Evolutionary conservation across 2,888 invertebrate genomes (phyloP), one percentile per base, ranked within the genome.

Genomic region (Heliothis peltigera): DNA sequence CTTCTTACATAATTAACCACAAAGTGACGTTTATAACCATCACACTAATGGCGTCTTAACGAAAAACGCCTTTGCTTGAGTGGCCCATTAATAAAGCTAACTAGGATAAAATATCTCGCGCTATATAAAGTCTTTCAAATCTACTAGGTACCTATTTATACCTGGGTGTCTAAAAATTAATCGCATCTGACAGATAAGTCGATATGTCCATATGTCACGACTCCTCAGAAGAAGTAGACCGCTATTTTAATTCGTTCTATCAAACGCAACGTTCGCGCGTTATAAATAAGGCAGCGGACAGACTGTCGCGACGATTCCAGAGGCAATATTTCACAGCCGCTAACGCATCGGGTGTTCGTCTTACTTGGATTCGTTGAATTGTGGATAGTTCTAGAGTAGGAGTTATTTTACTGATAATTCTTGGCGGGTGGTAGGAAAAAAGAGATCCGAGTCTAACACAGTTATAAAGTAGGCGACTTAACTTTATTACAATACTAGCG

Each of bases 241-340:
- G 82, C 78, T 86, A 86, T 86, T 86, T 82, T 82, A 90, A 91
- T 90, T 88, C 88, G 81, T 85, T 87, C 84, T 87, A 91, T 91
- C 91, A 89, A 91, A 88, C 82, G 84, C 79, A 83, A 84, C 84
- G 87, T 89, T 89, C 85, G 85, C 90, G 89, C 89, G 89, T 89
- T 92, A 93, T 93, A 93, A 92, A 94, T 93, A 93, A 92, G 90
- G 85, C 83, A 75, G 84, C 80, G 84, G 86, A 86, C 84, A 84
- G 82, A 86, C 89, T 92, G 94, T 94, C 94, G 89, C 83, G 88
- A 84, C 92, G 92, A 92, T 92, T 91, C 89, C 83, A 81, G 77
- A 77, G 73, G 93, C 90, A 94, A 94, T 94, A 94, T 94, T 89
- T 94, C 93, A 94, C 87, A 89, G 89, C 86, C 87, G 86, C 83